Base-by-base conservation (phyloP, 1,140 invertebrate species). In the Neuroterus valhalla region DNA sequence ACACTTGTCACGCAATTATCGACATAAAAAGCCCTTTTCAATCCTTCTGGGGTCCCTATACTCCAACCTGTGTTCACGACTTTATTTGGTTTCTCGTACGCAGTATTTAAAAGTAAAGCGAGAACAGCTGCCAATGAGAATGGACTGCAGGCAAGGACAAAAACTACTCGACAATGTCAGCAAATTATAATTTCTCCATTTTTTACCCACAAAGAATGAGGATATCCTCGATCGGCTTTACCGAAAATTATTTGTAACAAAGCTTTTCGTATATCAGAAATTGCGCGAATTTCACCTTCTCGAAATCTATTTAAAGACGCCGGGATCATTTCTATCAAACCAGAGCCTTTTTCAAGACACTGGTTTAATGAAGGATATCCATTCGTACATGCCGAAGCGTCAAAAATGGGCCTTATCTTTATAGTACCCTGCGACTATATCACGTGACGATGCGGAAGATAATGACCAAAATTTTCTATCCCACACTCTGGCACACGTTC, bases 191-290 rank as follows among this genome's bases (percentile, higher is more conserved):
- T 75, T n/a, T 15, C 78, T 73, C 66, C 78, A 72, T 42, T 66
- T 21, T 68, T 68, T 70, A 73, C 71, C 84, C 86, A 89, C 6
- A 88, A 68, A 76, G 88, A 88, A 26, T 81, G 50, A 3, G 87
- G 66, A 72, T 78, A 82, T 55, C 86, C 77, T 68, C 88, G 50
- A 72, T 90, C 84, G 0, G 70, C 50, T 45, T 70, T 45, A 70
- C 68, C 15, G 5, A 90, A 15, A 14, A 26, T 46, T 26, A 91
- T 87, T 74, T 87, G 82, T 26, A 87, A 75, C 81, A 90, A 91
- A 0, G 87, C 88, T 68, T 88, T 88, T 66, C 80, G 73, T 2
- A 90, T 89, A 66, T 91, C 89, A 6, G 88, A 78, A 5, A 82
- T 81, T 1, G 90, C 79, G 19, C 85, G 88, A 66, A 87, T 83